Evolutionary conservation across 2,113 vertebrate species (phyloP), one percentile per base, ranked within the genome.

Genomic region (Grallaria varia): DNA sequence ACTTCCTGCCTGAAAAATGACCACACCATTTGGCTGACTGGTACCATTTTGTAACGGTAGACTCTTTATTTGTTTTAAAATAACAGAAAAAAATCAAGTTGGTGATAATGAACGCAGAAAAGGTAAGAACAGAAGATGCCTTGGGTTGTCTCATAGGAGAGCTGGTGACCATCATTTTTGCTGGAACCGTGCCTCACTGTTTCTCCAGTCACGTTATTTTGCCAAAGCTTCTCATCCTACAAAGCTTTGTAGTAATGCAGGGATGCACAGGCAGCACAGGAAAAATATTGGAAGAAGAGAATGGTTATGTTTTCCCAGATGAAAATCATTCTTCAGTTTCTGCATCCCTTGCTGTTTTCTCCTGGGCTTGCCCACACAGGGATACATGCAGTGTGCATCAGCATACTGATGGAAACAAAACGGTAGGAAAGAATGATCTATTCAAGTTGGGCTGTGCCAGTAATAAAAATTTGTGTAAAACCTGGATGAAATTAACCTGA

Each of bases 81-180:
- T 19, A 74, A 76, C 19, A 52, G 37, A 56, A 53, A 60, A 60
- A 76, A 68, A 12, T 53, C 44, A 76, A 24, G n/a, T n/a, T 73
- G 53, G 66, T 73, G 42, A 42, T 89, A 93, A 93, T 50, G 74
- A 81, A 94, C 73, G 62, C 35, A 94, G 81, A 79, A 83, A 85
- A 87, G 25, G 37, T 82, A 93, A 72, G 74, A 87, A 28, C 35
- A 82, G n/a, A 89, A 96, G 76, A 69, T 90, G 4, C 64, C 40
- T 84, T 52, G 24, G 22, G 20, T 89, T 93, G 14, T 62, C 12
- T 92, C 71, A 16, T 24, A 84, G 42, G 30, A 67, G 17, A 86
- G 73, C 56, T 87, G 30, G 49, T 84, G 86, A 52, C 52, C 33
- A 47, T 75, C 4, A 33, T 44, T 96, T 88, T 39, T 95, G 18